Evolutionary conservation across 2,113 vertebrate species (phyloP).

Genomic region (Urocitellus parryii): DNA sequence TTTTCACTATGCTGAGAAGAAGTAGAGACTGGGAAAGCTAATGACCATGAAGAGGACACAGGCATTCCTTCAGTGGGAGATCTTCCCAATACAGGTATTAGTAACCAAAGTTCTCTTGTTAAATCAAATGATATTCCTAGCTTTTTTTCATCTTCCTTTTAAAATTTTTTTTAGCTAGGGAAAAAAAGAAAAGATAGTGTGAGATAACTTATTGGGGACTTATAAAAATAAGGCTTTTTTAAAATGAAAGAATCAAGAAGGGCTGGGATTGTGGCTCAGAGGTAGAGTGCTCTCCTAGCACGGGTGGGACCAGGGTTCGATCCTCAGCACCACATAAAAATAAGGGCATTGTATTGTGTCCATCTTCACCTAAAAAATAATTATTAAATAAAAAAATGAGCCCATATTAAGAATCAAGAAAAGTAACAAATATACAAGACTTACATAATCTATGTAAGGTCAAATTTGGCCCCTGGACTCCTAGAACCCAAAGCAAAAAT

Average conservation of each 20-base stretch:
- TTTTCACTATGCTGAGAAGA: background rate
- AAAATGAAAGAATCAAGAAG: background rate
- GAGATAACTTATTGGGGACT: background rate
- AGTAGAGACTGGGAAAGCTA: background rate
- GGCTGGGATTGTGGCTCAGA: too few species aligned
- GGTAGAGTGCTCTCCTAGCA: too few species aligned
- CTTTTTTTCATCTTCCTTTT: slow-evolving; percentile 3
- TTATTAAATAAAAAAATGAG: too few species aligned
- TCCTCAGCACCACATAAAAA: too few species aligned
- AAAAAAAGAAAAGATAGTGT: background rate
- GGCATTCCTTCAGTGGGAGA: background rate
- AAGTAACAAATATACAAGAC: background rate
- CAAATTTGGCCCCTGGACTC: background rate
- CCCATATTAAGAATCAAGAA: background rate
- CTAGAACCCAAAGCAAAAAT: background rate
- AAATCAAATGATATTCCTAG: background rate
- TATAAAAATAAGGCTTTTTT: background rate
- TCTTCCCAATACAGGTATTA: background rate
- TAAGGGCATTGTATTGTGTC: too few species aligned
- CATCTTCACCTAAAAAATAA: too few species aligned
- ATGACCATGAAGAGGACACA: background rate
- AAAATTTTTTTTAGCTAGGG: background rate
- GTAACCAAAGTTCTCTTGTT: background rate
- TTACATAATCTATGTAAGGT: background rate
- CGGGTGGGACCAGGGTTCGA: too few species aligned